phyloP scores from a whole-genome alignment of 2,888 invertebrate genomes.

The Lasioglossum malachurum region DNA sequence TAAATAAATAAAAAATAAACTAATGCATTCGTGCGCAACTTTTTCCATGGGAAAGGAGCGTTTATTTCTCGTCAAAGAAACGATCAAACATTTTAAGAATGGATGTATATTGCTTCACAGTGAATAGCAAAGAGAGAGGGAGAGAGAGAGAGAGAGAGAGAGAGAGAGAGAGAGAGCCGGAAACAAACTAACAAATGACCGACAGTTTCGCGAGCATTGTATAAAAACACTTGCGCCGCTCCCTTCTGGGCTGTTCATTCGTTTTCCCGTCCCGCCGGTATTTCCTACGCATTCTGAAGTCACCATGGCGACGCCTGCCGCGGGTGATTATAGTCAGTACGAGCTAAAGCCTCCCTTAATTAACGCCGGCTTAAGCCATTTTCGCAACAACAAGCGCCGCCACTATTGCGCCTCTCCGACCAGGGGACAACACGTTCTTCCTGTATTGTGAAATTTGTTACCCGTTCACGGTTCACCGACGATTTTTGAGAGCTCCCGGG shows the following conservation, averaged over 20 bases:
- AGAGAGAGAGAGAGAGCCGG: slow-evolving; percentile 3
- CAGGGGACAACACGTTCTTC: slow-evolving; percentile 40
- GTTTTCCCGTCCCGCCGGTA: slow-evolving; percentile 70
- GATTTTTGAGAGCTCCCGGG: not conserved
- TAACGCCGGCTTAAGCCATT: slow-evolving; percentile 79
- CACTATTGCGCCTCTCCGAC: slow-evolving; percentile 45
- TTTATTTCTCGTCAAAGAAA: not conserved
- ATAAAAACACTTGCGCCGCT: slow-evolving; percentile 65
- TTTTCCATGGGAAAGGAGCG: not conserved
- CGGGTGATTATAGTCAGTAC: slow-evolving; percentile 76
- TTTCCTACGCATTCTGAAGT: slow-evolving; percentile 74
- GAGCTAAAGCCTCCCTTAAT: slow-evolving; percentile 80
- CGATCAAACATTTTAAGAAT: not conserved
- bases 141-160: not conserved
- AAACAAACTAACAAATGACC: slow-evolving; percentile 71
- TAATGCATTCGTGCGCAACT: not conserved
- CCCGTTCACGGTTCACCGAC: slow-evolving; percentile 25
- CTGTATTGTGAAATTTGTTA: slow-evolving; percentile 30
- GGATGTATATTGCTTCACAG: slow-evolving; percentile 7
- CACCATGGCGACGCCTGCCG: slow-evolving; percentile 75
- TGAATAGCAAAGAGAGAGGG: not conserved
- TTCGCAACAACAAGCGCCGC: slow-evolving; percentile 65
- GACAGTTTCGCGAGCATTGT: slow-evolving; percentile 43
- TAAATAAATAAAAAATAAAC: too few relatives aligned
- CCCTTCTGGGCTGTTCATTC: slow-evolving; percentile 61